These are phyloP conservation scores for Pseudorasbora parva DNA, from an alignment of 2,113 vertebrate species.

Conservation along the genomic window DNA sequence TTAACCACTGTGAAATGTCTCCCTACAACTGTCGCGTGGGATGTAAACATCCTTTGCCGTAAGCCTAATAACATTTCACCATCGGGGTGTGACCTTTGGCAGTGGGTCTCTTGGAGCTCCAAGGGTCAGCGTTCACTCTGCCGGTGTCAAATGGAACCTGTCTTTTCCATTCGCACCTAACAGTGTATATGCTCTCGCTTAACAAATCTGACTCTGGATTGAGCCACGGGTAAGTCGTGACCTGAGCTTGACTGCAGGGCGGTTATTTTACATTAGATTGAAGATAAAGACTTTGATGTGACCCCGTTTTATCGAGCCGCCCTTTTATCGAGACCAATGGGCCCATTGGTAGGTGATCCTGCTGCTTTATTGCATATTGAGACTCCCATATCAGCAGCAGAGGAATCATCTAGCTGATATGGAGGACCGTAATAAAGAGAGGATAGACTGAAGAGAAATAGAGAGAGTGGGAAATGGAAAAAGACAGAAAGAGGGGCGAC, in stretches of 20 bases:
- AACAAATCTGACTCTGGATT: conserved; percentile 51
- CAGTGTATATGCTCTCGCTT: conserved; percentile 24
- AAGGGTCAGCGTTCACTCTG: background rate
- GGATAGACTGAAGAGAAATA: conserved; percentile 56
- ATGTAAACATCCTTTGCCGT: conserved; percentile 12
- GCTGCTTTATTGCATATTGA: conserved; percentile 71
- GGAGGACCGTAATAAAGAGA: conserved; percentile 68
- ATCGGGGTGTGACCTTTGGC: conserved; percentile 15
- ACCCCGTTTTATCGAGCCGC: conserved; percentile 61
- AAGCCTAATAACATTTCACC: conserved; percentile 2
- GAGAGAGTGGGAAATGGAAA: conserved; percentile 13
- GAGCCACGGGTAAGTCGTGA: conserved; percentile 36
- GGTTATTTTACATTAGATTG: conserved; percentile 65
- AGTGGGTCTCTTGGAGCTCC: background rate
- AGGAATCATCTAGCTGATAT: conserved; percentile 65
- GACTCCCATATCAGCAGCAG: conserved; percentile 64
- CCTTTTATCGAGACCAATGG: conserved; percentile 70
- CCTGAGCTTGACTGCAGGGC: conserved; percentile 54
- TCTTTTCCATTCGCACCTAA: conserved; percentile 53
- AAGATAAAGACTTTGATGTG: conserved; percentile 75
- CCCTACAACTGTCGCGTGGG: background rate
- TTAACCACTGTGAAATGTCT: conserved; percentile 3
- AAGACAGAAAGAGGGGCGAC: background rate
- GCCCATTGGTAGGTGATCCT: conserved; percentile 66
- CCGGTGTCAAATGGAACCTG: conserved; percentile 41